phyloP scores from a whole-genome alignment of 2,113 vertebrate species.

The Neodontobutis hainanensis region DNA sequence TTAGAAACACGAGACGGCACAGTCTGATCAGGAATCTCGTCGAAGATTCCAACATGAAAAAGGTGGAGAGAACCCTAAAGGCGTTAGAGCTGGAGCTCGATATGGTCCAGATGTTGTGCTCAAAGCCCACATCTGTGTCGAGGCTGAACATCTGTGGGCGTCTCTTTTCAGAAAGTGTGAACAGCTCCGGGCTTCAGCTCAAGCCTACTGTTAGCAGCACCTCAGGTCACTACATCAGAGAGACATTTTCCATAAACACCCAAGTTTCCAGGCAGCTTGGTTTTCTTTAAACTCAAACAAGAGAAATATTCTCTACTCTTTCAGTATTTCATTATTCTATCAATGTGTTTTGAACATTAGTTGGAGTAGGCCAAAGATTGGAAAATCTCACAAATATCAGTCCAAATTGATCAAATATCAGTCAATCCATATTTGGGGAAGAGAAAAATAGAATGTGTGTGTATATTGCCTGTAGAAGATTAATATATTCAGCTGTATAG shows the following conservation, averaged over 20 bases:
- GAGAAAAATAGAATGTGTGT: too few relatives aligned
- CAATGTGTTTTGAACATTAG: too few relatives aligned
- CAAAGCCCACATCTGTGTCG: conserved; percentile 2
- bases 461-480: too few relatives aligned
- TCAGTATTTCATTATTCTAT: neutral
- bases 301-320: neutral
- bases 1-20: neutral
- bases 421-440: too few relatives aligned
- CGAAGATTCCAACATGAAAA: conserved; percentile 6
- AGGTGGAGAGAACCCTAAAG: conserved; percentile 7
- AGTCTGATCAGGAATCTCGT: neutral
- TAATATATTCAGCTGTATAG: too few relatives aligned
- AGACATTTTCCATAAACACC: conserved; percentile 10
- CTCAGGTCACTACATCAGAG: neutral
- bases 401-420: too few relatives aligned
- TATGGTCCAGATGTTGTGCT: conserved; percentile 1
- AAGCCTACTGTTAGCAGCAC: conserved; percentile 10
- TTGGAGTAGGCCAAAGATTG: too few relatives aligned
- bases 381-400: too few relatives aligned
- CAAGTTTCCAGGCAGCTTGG: neutral
- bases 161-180: neutral
- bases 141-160: neutral
- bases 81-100: neutral
- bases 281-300: neutral
- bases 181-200: conserved; percentile 1